phyloP scores from a whole-genome alignment of 1,140 invertebrate species.

The Littorina saxatilis region DNA sequence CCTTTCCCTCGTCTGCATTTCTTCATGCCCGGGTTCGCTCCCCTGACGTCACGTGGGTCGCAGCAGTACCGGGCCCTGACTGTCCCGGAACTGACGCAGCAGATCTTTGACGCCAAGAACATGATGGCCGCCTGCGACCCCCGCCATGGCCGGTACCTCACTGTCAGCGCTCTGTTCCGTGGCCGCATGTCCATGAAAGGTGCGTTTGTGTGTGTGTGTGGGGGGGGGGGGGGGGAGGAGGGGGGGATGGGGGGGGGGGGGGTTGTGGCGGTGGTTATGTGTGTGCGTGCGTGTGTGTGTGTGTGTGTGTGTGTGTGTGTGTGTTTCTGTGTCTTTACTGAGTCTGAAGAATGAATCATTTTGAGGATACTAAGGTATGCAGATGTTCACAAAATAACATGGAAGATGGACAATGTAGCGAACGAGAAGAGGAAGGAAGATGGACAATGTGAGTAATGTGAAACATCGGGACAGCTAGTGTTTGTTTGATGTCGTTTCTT shows the following conservation, averaged over 20 bases:
- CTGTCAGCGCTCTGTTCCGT: slow-evolving; percentile 82
- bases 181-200: slow-evolving; percentile 78
- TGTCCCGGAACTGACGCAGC: slow-evolving; percentile 87
- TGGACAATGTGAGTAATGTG: too few species aligned
- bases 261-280: neutral
- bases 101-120: slow-evolving; percentile 86
- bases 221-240: too few species aligned
- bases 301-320: neutral
- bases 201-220: slow-evolving; percentile 3
- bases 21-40: slow-evolving; percentile 97
- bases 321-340: neutral
- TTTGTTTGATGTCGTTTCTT: too few species aligned
- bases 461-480: too few species aligned
- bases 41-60: slow-evolving; percentile 87
- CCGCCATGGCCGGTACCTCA: slow-evolving; percentile 82
- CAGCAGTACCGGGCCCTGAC: slow-evolving; percentile 77
- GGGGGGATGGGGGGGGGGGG: slow-evolving; percentile 74
- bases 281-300: neutral
- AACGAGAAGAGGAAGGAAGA: too few species aligned
- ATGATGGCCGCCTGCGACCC: slow-evolving; percentile 85
- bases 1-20: slow-evolving; percentile 96
- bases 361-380: too few species aligned
- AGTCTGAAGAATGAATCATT: too few species aligned
- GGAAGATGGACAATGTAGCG: too few species aligned
- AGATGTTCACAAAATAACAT: too few species aligned